These are phyloP conservation scores for Porites cylindrica DNA, from an alignment of 92 coral and sea anemone genomes.

Conservation along the genomic window DNA sequence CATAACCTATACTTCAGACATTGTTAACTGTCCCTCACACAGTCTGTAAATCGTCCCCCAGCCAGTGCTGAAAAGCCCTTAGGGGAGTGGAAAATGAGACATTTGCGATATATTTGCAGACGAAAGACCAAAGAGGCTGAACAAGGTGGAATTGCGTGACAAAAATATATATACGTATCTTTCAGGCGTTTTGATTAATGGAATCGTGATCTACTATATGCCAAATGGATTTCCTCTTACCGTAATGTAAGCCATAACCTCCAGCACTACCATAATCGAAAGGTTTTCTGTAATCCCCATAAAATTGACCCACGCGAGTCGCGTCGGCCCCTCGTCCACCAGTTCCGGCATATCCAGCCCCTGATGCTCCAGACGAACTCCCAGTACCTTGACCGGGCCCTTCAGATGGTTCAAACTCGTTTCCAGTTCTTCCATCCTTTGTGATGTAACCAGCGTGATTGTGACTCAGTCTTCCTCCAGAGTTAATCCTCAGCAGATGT, in stretches of 20 bases:
- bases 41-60: too few relatives aligned
- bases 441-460: conserved; percentile 97
- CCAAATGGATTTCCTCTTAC: conserved; percentile 36
- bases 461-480: conserved; percentile 95
- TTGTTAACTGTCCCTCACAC: too few relatives aligned
- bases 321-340: conserved; percentile 87
- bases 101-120: too few relatives aligned
- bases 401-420: conserved; percentile 83
- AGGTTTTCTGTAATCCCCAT: conserved; percentile 86
- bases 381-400: conserved; percentile 99
- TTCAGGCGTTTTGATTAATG: too few relatives aligned
- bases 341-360: conserved; percentile 98
- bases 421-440: conserved; percentile 84
- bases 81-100: too few relatives aligned
- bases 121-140: too few relatives aligned
- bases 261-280: conserved; percentile 96
- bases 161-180: too few relatives aligned
- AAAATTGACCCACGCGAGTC: conserved; percentile 81
- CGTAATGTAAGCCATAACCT: conserved; percentile 94
- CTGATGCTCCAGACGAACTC: conserved; percentile 83
- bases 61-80: too few relatives aligned
- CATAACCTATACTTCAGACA: too few relatives aligned
- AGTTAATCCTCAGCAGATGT: conserved; percentile 87
- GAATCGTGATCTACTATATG: too few relatives aligned
- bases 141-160: too few relatives aligned